Evolutionary conservation across 2,797 vertebrate genomes (phyloP).

Genomic region (Sebastes minor): DNA sequence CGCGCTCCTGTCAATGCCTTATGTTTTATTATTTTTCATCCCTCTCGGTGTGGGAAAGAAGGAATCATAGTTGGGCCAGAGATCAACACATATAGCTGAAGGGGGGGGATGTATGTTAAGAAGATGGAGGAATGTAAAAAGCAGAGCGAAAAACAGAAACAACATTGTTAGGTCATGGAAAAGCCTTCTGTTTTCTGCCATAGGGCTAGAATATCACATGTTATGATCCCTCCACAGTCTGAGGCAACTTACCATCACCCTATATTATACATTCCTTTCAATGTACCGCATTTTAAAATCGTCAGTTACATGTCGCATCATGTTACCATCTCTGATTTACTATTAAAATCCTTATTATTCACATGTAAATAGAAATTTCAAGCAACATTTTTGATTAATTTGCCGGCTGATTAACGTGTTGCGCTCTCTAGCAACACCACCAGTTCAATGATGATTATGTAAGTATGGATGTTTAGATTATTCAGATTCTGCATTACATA

Average conservation of each 20-base stretch:
- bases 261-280: neutral
- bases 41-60: neutral
- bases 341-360: neutral
- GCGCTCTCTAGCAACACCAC: neutral
- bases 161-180: neutral
- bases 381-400: neutral
- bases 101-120: neutral
- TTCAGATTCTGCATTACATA: no score
- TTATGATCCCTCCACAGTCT: neutral
- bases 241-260: neutral
- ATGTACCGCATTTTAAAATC: neutral
- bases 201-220: neutral
- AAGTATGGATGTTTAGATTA: neutral
- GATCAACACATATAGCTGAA: slow-evolving; percentile 14
- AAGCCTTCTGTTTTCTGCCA: neutral
- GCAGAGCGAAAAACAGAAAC: neutral
- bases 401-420: neutral
- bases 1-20: slow-evolving; percentile 43
- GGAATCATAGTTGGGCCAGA: slow-evolving; percentile 11
- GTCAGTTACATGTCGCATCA: neutral
- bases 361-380: neutral
- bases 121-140: neutral
- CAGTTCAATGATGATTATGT: neutral
- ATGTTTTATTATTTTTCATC: slow-evolving; percentile 37
- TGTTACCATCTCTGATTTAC: neutral